A percentile compares a stretch with the other conserved stretches of the same genome.
These are phyloP conservation scores for Stylophora pistillata DNA, from an alignment of 64 coral and sea anemone genomes.

Conservation along the genomic window DNA sequence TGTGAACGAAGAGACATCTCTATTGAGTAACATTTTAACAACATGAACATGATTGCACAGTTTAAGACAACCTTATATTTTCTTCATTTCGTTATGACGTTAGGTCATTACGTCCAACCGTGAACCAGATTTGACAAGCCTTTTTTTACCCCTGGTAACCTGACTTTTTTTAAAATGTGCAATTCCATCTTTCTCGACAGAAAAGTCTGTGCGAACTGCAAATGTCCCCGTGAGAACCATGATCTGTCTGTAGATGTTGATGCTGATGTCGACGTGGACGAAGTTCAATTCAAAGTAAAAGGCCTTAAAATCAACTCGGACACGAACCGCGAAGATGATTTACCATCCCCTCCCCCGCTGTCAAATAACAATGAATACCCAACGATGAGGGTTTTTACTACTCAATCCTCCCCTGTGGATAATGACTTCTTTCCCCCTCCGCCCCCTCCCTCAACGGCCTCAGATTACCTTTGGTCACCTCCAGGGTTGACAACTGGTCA, in stretches of 20 bases:
- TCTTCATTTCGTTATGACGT: too few species aligned
- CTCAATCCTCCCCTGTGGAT: slow-evolving; percentile 25
- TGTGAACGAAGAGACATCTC: too few species aligned
- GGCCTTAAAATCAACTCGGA: slow-evolving; percentile 67
- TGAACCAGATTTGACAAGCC: too few species aligned
- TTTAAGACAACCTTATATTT: too few species aligned
- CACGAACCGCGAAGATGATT: slow-evolving; percentile 52
- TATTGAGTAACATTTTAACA: too few species aligned
- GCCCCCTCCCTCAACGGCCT: slow-evolving; percentile 37
- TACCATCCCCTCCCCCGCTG: slow-evolving; percentile 73
- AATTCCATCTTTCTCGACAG: slow-evolving; percentile 16
- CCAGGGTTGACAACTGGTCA: slow-evolving; percentile 67
- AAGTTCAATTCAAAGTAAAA: slow-evolving; percentile 75
- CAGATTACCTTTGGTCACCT: slow-evolving; percentile 74
- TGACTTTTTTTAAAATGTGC: not conserved
- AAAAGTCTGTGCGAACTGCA: slow-evolving; percentile 80
- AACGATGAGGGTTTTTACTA: slow-evolving; percentile 12
- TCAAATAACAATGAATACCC: slow-evolving; percentile 52
- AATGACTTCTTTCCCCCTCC: slow-evolving; percentile 65
- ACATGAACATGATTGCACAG: too few species aligned
- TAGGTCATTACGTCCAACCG: too few species aligned
- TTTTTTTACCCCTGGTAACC: too few species aligned
- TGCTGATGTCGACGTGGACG: slow-evolving; percentile 58
- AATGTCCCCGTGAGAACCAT: slow-evolving; percentile 89
- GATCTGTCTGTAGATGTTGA: slow-evolving; percentile 57